Evolutionary conservation across 2,113 vertebrate species (phyloP), one percentile per base, ranked within the genome.

Genomic region (Maccullochella peelii): DNA sequence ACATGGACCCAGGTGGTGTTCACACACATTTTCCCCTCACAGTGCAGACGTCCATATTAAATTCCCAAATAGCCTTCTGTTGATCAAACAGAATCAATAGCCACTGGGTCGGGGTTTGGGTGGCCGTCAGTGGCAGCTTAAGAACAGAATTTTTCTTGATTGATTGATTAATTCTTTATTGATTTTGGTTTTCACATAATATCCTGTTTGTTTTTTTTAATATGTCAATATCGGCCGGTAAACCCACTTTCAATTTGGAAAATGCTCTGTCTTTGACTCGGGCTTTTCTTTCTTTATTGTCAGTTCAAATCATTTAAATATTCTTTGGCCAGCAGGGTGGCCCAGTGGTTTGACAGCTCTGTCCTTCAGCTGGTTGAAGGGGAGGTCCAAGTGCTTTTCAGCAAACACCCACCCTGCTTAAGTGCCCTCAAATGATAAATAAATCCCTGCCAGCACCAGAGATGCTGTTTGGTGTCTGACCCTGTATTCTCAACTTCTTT

Each of bases 1-100:
- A 18, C 54, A 18, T 69, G 44, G 66, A 73, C 40, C 42, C 78
- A 79, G 47, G 77, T 84, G 63, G 47, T 73, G 25, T 16, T 72
- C n/a, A 52, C 15, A 61, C 30, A 73, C 10, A 49, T 47, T 74
- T 50, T n/a, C 16, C 61, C 59, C 55, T 75, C 52, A 77, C 27
- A 47, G 40, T 38, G 47, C 1, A 27, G 49, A 72, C 15, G 14
- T 61, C 33, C 54, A 3, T 73, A 33, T 73, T 42, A 1, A 75
- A 81, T 74, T 18, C 58, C 52, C 33, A 73, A 59, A 42, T 59
- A 47, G 44, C 14, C 33, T 54, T 55, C 42, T 1, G 8, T 61
- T 50, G 5, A 25, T 38, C n/a, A 18, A 23, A 70, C 30, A 68
- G 65, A 61, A 71, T 75, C 57, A 54, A 54, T 62, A 80, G 18